Conservation (phyloP, 2,797 vertebrate species). For the Phyllotis vaccarum region DNA sequence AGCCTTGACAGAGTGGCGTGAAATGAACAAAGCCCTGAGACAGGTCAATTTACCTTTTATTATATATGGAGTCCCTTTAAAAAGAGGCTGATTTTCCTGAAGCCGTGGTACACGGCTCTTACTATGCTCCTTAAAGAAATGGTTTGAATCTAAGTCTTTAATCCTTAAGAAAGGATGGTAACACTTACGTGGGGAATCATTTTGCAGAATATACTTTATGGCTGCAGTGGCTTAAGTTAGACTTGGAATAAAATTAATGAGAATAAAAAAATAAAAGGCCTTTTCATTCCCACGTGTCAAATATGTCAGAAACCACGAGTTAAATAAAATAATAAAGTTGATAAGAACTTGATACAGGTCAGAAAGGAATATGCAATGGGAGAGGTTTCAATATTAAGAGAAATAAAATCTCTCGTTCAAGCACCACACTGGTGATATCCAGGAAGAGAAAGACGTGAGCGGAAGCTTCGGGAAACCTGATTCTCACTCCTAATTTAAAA, state of each 20-base stretch:
- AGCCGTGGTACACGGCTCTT: neutral
- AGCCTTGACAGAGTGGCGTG: slow-evolving; percentile 60
- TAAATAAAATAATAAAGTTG: slow-evolving; percentile 52
- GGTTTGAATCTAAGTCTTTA: slow-evolving; percentile 55
- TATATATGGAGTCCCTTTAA: slow-evolving; percentile 51
- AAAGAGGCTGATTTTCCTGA: slow-evolving; percentile 51
- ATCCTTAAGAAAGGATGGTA: slow-evolving; percentile 50
- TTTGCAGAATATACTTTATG: slow-evolving; percentile 39
- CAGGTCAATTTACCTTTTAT: slow-evolving; percentile 58
- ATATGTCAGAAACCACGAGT: slow-evolving; percentile 42
- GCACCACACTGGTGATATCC: neutral
- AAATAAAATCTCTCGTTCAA: slow-evolving; percentile 29
- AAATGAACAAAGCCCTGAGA: slow-evolving; percentile 60
- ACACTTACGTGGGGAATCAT: slow-evolving; percentile 4
- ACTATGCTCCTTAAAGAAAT: slow-evolving; percentile 45
- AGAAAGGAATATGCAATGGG: neutral
- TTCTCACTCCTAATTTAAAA: slow-evolving; percentile 30
- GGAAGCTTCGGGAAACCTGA: slow-evolving; percentile 34
- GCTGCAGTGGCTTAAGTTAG: slow-evolving; percentile 40
- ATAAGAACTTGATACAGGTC: neutral
- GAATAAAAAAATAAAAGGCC: neutral
- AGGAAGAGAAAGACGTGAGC: neutral
- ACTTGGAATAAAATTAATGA: neutral
- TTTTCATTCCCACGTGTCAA: slow-evolving; percentile 14
- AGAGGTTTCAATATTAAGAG: neutral